Evolutionary conservation across 2,888 invertebrate species (phyloP).

Genomic region (Entomobrya proxima): DNA sequence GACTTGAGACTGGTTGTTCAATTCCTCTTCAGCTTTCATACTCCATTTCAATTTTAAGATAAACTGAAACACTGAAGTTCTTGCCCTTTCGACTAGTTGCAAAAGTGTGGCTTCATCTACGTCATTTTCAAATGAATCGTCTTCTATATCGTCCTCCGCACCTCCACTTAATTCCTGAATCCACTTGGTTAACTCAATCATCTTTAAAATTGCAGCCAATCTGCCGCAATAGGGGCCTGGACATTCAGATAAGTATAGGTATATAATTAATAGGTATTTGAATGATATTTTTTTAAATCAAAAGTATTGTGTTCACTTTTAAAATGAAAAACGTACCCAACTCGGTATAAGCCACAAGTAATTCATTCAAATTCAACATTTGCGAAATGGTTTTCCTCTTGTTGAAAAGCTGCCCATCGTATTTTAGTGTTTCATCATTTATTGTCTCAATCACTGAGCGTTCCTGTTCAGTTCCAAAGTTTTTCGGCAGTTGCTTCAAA

Average conservation of each 20-base stretch:
- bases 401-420: slow-evolving; percentile 37
- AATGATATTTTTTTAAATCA: too few species aligned
- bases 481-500: slow-evolving; percentile 24
- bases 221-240: slow-evolving; percentile 60
- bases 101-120: neutral
- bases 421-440: slow-evolving; percentile 35
- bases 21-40: neutral
- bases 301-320: too few species aligned
- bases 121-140: neutral
- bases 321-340: too few species aligned
- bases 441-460: slow-evolving; percentile 12
- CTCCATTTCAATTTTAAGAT: slow-evolving; percentile 9
- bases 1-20: neutral
- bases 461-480: neutral
- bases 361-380: slow-evolving; percentile 32
- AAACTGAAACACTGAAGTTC: neutral
- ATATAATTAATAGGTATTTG: too few species aligned
- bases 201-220: slow-evolving; percentile 54
- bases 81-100: neutral
- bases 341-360: slow-evolving; percentile 46
- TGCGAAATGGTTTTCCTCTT: slow-evolving; percentile 33
- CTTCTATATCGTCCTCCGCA: neutral
- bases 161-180: neutral
- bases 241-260: too few species aligned
- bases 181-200: slow-evolving; percentile 48